Conservation (phyloP, 2,113 vertebrate species). For the Ammodytes dubius region DNA sequence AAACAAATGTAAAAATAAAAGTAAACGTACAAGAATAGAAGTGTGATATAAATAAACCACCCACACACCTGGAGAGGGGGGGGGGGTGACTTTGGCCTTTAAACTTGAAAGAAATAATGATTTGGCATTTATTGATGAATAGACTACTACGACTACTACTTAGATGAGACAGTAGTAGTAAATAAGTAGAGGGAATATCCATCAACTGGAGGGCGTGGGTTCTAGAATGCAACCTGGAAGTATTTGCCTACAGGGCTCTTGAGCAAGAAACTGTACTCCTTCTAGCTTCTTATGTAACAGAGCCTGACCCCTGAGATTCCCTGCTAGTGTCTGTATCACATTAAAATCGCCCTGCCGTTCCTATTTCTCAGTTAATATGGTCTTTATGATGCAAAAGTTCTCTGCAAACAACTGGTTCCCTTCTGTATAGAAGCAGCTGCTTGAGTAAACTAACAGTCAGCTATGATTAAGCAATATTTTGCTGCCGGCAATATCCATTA, state of each 20-base stretch:
- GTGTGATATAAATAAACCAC: too few relatives aligned
- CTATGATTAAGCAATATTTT: slow-evolving; percentile 16
- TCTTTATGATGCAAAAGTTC: neutral
- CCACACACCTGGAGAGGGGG: too few relatives aligned
- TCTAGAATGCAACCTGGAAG: neutral
- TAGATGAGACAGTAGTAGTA: neutral
- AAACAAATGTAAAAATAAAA: too few relatives aligned
- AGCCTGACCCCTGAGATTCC: slow-evolving; percentile 5
- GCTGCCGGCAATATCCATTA: slow-evolving; percentile 31
- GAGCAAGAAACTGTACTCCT: neutral
- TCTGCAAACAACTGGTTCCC: neutral
- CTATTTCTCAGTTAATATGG: neutral
- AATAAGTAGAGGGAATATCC: neutral
- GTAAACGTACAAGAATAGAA: too few relatives aligned
- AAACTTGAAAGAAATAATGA: too few relatives aligned
- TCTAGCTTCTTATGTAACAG: neutral
- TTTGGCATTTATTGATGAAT: too few relatives aligned
- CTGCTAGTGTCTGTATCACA: neutral
- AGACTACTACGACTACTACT: neutral
- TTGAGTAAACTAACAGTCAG: neutral
- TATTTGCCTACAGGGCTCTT: neutral
- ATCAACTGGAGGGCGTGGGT: neutral
- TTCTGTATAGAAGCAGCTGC: neutral
- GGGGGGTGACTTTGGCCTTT: too few relatives aligned
- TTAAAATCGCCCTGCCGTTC: slow-evolving; percentile 13